phyloP scores from a whole-genome alignment of 2,888 invertebrate genomes.

The Ornithoptera priamus region DNA sequence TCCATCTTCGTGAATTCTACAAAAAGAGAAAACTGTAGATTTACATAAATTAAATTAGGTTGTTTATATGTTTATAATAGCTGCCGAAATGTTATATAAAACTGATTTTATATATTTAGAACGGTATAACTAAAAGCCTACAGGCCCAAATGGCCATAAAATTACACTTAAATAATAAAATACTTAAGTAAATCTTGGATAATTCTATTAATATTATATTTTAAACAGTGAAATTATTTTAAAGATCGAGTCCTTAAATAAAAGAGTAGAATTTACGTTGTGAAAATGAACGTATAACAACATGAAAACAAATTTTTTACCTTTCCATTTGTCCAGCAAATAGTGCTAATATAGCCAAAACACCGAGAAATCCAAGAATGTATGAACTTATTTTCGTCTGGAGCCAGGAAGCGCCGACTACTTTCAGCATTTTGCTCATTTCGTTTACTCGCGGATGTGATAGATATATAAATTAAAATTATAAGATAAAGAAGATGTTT shows the following conservation, averaged over 20 bases:
- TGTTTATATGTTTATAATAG: no score
- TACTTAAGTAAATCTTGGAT: no score
- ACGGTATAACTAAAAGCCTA: no score
- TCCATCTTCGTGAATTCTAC: conserved; percentile 84
- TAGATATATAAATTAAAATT: conserved; percentile 45
- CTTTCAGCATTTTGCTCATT: conserved; percentile 85
- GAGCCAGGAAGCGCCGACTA: conserved; percentile 88
- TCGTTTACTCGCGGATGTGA: conserved; percentile 27
- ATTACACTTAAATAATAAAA: no score
- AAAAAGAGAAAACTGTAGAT: neutral
- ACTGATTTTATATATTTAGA: no score
- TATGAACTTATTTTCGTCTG: conserved; percentile 87
- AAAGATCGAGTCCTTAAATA: no score
- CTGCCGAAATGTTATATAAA: no score
- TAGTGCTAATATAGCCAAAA: conserved; percentile 84
- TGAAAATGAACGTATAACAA: no score
- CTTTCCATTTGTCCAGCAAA: conserved; percentile 85
- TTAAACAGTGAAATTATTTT: no score
- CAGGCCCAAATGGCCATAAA: no score
- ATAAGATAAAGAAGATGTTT: conserved; percentile 76
- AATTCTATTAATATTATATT: no score
- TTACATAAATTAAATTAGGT: neutral
- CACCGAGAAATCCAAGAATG: conserved; percentile 83
- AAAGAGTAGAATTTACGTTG: no score
- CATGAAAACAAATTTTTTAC: conserved; percentile 52